Evolutionary conservation across 1,140 invertebrate genomes (phyloP), one percentile per base, ranked within the genome.

Genomic region (Heterodera schachtii): DNA sequence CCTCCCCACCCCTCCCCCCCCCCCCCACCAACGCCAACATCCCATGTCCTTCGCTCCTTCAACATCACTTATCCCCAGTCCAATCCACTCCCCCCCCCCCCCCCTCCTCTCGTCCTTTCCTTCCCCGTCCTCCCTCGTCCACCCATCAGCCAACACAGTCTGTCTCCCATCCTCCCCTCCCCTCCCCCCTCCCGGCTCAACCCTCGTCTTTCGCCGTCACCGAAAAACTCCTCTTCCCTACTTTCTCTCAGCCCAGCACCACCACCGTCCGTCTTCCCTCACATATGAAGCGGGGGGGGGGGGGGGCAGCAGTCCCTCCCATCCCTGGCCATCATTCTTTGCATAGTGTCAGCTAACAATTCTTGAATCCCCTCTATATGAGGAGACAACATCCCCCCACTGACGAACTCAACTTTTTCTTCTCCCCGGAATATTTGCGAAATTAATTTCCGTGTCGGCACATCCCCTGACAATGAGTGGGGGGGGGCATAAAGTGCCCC

Each of bases 231-330:
- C 69, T 71, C 69, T 19, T 46, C 31, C 31, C 69, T 41, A 41
- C 19, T 43, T 41, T 71, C 69, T 46, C 69, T 71, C 57, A 60
- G 69, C 69, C 69, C 69, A 71, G 69, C 31, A 46, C 69, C 69
- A 60, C 57, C 57, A 16, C 57, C 57, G 57, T 60, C 69, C 3
- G 69, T 43, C 69, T 71, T 8, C 69, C 8, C 44, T 31, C 69
- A 71, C n/a, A 71, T 46, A 60, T 60, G 57, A 60, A 13, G 57
- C 8, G 47, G 9, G 47, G 47, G 47, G 47, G 9, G 47, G 47
- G 47, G 47, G 47, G 19, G 19, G 31, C 69, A 71, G 2, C 69
- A 71, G 69, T 41, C 69, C 69, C n/a, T 71, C 69, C 69, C 69
- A 46, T 71, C 69, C n/a, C 69, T 46, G 31, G 69, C 8, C 69